Evolutionary conservation across 2,113 vertebrate genomes (phyloP).

Genomic region (Caranx melampygus): DNA sequence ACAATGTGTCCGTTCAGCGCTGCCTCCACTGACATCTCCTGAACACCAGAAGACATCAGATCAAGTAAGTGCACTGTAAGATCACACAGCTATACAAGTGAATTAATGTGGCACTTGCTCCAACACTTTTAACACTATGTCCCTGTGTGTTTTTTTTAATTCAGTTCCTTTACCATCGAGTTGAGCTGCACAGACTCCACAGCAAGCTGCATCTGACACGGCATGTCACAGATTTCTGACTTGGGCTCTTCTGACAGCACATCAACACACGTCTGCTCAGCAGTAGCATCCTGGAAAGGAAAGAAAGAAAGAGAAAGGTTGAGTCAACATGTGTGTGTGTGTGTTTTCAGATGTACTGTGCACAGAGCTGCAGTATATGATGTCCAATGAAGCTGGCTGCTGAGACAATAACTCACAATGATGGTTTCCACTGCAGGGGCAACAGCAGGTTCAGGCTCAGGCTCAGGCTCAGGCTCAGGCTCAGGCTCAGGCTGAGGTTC

Average conservation of each 20-base stretch:
- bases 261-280: slow-evolving; percentile 33
- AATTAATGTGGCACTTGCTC: neutral
- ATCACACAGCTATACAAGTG: neutral
- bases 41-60: neutral
- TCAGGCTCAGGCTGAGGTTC: slow-evolving; percentile 17
- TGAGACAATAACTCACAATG: slow-evolving; percentile 26
- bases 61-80: neutral
- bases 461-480: slow-evolving; percentile 8
- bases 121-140: too few relatives aligned
- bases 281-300: slow-evolving; percentile 29
- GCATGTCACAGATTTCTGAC: slow-evolving; percentile 46
- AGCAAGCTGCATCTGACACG: slow-evolving; percentile 62
- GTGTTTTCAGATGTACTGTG: too few relatives aligned
- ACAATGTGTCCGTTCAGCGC: slow-evolving; percentile 64
- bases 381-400: neutral
- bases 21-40: slow-evolving; percentile 68
- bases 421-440: slow-evolving; percentile 28
- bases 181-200: slow-evolving; percentile 56
- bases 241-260: slow-evolving; percentile 38
- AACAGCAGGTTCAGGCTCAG: neutral
- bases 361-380: neutral
- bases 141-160: too few relatives aligned
- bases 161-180: slow-evolving; percentile 44
- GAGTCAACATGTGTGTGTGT: neutral
- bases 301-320: too few relatives aligned